Base-by-base conservation (phyloP, 2,113 vertebrate species). In the Scatophagus argus region DNA sequence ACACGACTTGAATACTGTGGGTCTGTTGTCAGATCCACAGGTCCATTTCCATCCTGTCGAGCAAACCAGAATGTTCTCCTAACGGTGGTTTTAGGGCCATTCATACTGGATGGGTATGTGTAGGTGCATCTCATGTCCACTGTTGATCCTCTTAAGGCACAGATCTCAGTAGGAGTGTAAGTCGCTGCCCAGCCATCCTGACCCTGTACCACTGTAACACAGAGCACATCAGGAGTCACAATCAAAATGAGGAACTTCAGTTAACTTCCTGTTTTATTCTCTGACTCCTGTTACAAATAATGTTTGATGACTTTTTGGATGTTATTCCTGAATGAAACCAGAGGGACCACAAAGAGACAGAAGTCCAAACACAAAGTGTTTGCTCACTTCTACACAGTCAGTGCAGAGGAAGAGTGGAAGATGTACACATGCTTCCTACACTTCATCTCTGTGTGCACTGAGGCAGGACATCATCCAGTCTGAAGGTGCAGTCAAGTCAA, bases 111-210 rank as follows among this genome's bases (percentile, higher is more conserved):
- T 39, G 47, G 72, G 29, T 34, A 5, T 4, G 0, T 36, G 64
- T n/a, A 74, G 21, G 2, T 46, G 76, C 76, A 83, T 6, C 0
- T 0, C 7, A 86, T 62, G 0, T 32, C 16, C 71, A 83, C 61
- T 3, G 75, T 41, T 39, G 81, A 77, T 74, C 77, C 69, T 58
- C 71, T 58, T 1, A 62, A 3, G 3, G 64, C 82, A 68, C 49
- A 52, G 25, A 52, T 52, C 23, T 3, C 0, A 52, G 49, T 52
- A 52, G 49, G 3, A 1, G 7, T 17, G 44, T 6, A 65, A 36
- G 63, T 65, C 44, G 49, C 63, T 49, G 21, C 21, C 7, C 5
- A 49, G 44, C 3, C 7, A 34, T 3, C 0, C 44, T 1, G 4
- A 25, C 29, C 63, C 63, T 49, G 44, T 36, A 65, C n/a, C 29